Percentiles rank a stretch among this genome's conserved stretches.
Conservation (phyloP, 2,797 vertebrate genomes). For the Syndactyla subalaris region DNA sequence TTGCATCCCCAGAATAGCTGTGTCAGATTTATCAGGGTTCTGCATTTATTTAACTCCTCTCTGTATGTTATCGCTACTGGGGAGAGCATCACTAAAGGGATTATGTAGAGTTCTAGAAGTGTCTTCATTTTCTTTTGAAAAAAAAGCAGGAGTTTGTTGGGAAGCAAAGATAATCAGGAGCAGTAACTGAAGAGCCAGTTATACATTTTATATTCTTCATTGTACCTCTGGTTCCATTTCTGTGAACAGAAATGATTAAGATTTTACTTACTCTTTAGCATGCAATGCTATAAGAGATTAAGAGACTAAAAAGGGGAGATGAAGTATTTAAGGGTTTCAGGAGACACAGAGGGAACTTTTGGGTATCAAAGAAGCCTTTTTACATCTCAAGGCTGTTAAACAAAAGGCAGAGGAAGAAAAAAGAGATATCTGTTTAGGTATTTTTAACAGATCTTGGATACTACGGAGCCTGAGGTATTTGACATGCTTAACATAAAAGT, state of each 20-base stretch:
- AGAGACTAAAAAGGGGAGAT: not conserved
- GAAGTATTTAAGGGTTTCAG: not conserved
- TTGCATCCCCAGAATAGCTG: not conserved
- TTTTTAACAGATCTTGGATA: not conserved
- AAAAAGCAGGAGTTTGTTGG: not conserved
- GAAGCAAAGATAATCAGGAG: not conserved
- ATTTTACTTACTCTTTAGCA: conserved; percentile 3
- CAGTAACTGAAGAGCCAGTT: not conserved
- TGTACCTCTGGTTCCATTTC: not conserved
- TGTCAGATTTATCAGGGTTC: not conserved
- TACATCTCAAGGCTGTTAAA: not conserved
- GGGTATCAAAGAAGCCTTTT: not conserved
- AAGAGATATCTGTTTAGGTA: not conserved
- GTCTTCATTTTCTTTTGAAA: not conserved
- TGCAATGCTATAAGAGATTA: not conserved
- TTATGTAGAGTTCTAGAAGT: not conserved
- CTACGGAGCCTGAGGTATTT: not conserved
- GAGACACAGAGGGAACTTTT: not conserved
- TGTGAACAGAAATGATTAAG: not conserved
- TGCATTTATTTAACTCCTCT: not conserved
- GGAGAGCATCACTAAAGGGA: not conserved
- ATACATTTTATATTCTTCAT: not conserved
- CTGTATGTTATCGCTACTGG: not conserved
- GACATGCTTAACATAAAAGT: not conserved
- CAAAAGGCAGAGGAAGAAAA: not conserved